Conservation (phyloP, 2,113 vertebrate species). For the Nothocercus nigrocapillus region DNA sequence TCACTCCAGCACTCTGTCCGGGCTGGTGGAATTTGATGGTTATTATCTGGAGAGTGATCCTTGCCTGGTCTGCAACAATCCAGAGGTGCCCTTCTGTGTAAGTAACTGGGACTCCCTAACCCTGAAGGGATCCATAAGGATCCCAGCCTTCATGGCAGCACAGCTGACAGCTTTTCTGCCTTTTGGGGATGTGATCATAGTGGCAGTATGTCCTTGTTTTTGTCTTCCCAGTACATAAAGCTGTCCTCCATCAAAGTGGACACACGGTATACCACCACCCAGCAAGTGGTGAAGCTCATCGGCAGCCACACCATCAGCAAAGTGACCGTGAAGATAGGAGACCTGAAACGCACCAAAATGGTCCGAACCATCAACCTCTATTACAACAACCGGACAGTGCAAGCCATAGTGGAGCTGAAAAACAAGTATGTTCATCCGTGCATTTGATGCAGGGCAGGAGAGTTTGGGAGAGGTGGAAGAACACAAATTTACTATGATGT, state of each 20-base stretch:
- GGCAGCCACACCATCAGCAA: constrained; percentile 99
- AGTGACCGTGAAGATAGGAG: constrained; percentile 97
- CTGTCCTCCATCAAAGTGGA: constrained; percentile 99
- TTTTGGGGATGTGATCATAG: background rate
- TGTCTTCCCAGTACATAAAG: constrained; percentile 90
- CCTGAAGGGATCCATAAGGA: background rate
- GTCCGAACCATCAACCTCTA: constrained; percentile 97
- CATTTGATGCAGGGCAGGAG: background rate
- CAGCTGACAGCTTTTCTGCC: background rate
- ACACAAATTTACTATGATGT: background rate
- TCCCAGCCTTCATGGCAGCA: rapidly evolving
- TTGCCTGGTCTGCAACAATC: constrained; percentile 98
- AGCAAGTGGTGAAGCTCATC: constrained; percentile 98
- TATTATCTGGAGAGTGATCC: constrained; percentile 97
- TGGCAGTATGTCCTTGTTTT: background rate
- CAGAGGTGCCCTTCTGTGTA: constrained; percentile 97
- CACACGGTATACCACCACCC: constrained; percentile 97
- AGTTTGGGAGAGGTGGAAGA: background rate
- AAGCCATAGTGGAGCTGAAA: constrained; percentile 97
- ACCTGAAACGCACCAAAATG: constrained; percentile 99
- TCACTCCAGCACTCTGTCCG: constrained; percentile 88
- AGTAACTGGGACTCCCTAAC: constrained; percentile 58
- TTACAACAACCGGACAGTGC: constrained; percentile 98
- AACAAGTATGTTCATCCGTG: constrained; percentile 86
- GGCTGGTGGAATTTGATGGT: constrained; percentile 96